phyloP scores from a whole-genome alignment of 2,113 vertebrate species.

The Notothenia rossii region DNA sequence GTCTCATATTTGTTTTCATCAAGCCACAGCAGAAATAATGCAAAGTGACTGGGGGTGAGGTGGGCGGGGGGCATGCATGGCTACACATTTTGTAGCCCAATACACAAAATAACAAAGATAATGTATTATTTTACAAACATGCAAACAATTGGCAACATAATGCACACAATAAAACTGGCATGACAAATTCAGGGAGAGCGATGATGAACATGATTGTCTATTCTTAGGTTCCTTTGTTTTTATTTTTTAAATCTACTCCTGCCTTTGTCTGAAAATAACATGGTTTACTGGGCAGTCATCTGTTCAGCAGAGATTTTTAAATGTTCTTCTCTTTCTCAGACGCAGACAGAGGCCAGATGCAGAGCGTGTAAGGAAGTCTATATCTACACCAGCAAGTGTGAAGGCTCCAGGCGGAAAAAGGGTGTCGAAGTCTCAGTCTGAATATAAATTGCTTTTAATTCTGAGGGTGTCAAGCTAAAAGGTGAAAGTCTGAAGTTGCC shows the following conservation, averaged over 20 bases:
- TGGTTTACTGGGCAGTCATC: constrained; percentile 56
- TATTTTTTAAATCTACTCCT: background rate
- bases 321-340: constrained; percentile 43
- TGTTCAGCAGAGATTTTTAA: constrained; percentile 61
- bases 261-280: constrained; percentile 24
- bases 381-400: constrained; percentile 73
- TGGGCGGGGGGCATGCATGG: constrained; percentile 24
- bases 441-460: constrained; percentile 77
- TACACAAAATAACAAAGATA: constrained; percentile 5
- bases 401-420: constrained; percentile 57
- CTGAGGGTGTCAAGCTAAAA: constrained; percentile 58
- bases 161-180: background rate
- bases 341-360: constrained; percentile 62
- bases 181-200: constrained; percentile 7
- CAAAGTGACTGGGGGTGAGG: constrained; percentile 74
- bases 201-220: constrained; percentile 7
- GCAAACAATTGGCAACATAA: background rate
- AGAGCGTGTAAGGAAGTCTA: constrained; percentile 49
- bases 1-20: constrained; percentile 64
- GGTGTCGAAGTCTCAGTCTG: constrained; percentile 55
- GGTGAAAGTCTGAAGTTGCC: constrained; percentile 63
- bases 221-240: constrained; percentile 26
- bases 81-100: constrained; percentile 15
- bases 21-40: constrained; percentile 73
- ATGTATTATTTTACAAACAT: background rate